Percentiles rank a stretch among this genome's conserved stretches.
These are phyloP conservation scores for Pterois miles DNA, from an alignment of 2,797 vertebrate genomes.

Conservation along the genomic window DNA sequence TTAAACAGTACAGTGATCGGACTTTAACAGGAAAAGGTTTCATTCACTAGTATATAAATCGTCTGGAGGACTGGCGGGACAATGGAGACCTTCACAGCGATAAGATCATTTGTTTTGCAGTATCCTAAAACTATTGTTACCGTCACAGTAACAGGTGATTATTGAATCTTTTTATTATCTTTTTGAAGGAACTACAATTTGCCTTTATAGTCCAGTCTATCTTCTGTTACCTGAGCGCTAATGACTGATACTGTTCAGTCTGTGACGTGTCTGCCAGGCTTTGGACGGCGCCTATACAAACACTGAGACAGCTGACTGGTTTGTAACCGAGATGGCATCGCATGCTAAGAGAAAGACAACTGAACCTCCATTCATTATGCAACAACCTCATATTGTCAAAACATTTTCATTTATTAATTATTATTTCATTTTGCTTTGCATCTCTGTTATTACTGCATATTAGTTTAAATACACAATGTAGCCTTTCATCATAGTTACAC, in stretches of 20 bases:
- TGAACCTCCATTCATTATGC: no score
- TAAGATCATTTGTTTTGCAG: conserved; percentile 34
- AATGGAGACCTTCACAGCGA: conserved; percentile 37
- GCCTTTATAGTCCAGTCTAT: background rate
- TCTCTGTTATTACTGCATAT: background rate
- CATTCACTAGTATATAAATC: background rate
- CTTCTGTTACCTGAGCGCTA: background rate
- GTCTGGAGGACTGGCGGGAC: background rate
- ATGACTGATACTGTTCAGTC: background rate
- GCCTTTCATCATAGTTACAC: background rate
- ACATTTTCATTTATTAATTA: background rate
- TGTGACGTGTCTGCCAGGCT: no score
- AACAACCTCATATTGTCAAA: background rate
- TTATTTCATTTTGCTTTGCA: background rate
- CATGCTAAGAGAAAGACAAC: background rate
- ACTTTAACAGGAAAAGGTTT: background rate
- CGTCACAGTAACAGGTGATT: conserved; percentile 59
- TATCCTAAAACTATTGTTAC: conserved; percentile 54
- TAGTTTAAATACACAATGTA: background rate
- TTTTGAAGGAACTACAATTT: background rate
- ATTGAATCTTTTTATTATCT: no score
- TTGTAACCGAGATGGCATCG: background rate
- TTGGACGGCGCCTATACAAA: background rate
- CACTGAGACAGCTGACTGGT: no score
- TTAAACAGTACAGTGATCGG: background rate